Evolutionary conservation across 2,888 invertebrate genomes (phyloP).

Genomic region (Podotricha telesiphe): DNA sequence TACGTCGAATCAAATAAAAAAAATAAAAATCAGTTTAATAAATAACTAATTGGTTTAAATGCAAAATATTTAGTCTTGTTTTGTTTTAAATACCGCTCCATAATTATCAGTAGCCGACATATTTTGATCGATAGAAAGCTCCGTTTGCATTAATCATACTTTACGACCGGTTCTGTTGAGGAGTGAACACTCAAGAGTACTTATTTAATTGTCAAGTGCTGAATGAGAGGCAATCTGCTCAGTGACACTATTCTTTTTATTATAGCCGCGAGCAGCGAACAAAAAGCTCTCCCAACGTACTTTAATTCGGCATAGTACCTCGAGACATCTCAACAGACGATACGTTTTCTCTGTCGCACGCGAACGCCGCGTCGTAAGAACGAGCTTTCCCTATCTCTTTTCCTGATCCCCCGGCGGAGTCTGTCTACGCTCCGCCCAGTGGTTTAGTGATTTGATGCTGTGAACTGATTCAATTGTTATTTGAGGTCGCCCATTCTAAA

Average conservation of each 20-base stretch:
- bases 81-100: slow-evolving; percentile 41
- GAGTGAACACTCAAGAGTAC: slow-evolving; percentile 73
- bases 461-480: slow-evolving; percentile 84
- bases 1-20: no score
- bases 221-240: slow-evolving; percentile 81
- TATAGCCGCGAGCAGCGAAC: slow-evolving; percentile 71
- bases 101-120: slow-evolving; percentile 79
- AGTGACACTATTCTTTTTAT: slow-evolving; percentile 81
- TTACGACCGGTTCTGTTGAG: slow-evolving; percentile 72
- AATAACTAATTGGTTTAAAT: slow-evolving; percentile 37
- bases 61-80: slow-evolving; percentile 30
- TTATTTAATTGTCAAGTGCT: slow-evolving; percentile 81
- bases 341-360: slow-evolving; percentile 69
- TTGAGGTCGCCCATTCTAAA: slow-evolving; percentile 66
- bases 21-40: slow-evolving; percentile 15
- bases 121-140: slow-evolving; percentile 73
- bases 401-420: slow-evolving; percentile 76
- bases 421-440: slow-evolving; percentile 82
- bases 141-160: slow-evolving; percentile 73
- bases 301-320: slow-evolving; percentile 76
- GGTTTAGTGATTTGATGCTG: slow-evolving; percentile 85
- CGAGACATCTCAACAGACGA: slow-evolving; percentile 65
- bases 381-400: slow-evolving; percentile 69
- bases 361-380: slow-evolving; percentile 50
- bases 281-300: slow-evolving; percentile 76